These are phyloP conservation scores for Leptinotarsa defecta DNA, from an alignment of 1,140 invertebrate species.

Conservation along the genomic window DNA sequence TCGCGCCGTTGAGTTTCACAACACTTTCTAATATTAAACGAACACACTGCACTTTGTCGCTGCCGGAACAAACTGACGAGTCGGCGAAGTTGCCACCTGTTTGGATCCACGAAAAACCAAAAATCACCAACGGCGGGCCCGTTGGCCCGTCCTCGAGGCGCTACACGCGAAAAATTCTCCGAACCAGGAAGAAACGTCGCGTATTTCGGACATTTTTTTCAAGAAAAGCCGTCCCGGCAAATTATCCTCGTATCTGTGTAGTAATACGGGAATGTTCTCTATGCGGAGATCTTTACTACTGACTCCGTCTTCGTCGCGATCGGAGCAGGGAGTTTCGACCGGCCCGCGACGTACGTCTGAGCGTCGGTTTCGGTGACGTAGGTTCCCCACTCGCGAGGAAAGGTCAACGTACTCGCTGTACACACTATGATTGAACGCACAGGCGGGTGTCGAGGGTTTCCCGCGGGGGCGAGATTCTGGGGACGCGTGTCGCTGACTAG, in stretches of 20 bases:
- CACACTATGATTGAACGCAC: conserved; percentile 43
- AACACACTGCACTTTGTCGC: background rate
- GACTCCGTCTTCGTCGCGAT: conserved; percentile 39
- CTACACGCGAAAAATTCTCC: background rate
- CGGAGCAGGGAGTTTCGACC: background rate
- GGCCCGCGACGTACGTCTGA: conserved; percentile 39
- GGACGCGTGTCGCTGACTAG: too few relatives aligned
- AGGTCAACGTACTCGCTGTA: conserved; percentile 48
- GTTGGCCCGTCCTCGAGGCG: too few relatives aligned
- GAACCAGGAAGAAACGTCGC: conserved; percentile 9
- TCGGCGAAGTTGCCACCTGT: background rate
- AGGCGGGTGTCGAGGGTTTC: conserved; percentile 13
- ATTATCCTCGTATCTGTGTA: conserved; percentile 54
- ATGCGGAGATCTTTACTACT: conserved; percentile 28
- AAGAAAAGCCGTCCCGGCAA: conserved; percentile 52
- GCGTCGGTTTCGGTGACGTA: conserved; percentile 49
- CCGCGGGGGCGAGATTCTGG: too few relatives aligned
- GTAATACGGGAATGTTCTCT: conserved; percentile 49
- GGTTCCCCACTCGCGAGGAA: conserved; percentile 44
- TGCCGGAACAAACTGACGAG: background rate
- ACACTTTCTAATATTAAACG: background rate
- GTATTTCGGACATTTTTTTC: conserved; percentile 53
- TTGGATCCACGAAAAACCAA: background rate
- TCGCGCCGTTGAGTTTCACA: background rate
- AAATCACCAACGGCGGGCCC: background rate